Conservation (phyloP, 2,888 invertebrate genomes). For the Oscheius myriophilus region DNA sequence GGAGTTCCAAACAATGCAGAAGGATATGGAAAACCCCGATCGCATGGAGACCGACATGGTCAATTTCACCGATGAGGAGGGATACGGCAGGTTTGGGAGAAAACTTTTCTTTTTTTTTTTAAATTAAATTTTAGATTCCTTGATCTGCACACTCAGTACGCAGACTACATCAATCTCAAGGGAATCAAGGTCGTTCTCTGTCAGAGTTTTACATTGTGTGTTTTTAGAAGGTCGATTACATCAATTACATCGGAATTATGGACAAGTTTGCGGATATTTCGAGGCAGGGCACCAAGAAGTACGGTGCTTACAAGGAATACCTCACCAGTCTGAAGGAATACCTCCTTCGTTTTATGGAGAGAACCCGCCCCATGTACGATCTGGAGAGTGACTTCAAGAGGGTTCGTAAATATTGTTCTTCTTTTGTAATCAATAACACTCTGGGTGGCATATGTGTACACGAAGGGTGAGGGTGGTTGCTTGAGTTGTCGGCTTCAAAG, state of each 20-base stretch:
- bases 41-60: conserved; percentile 73
- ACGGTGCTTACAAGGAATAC: conserved; percentile 76
- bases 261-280: conserved; percentile 95
- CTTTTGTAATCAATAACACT: conserved; percentile 15
- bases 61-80: conserved; percentile 98
- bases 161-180: conserved; percentile 93
- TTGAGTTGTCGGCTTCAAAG: no score
- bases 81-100: conserved; percentile 76
- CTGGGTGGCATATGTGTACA: no score
- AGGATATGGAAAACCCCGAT: conserved; percentile 65
- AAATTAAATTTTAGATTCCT: conserved; percentile 77
- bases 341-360: conserved; percentile 56
- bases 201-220: conserved; percentile 2
- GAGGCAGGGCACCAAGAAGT: conserved; percentile 76
- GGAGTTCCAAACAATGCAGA: conserved; percentile 79
- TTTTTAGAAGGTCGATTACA: conserved; percentile 82
- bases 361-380: conserved; percentile 66
- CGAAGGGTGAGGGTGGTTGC: no score
- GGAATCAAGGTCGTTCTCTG: conserved; percentile 82
- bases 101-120: not conserved
- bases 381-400: conserved; percentile 47
- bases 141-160: conserved; percentile 94
- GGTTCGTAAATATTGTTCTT: conserved; percentile 4
- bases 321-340: conserved; percentile 78
- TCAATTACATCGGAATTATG: conserved; percentile 89